A percentile compares a stretch with the other conserved stretches of the same genome.
Evolutionary conservation across 2,797 vertebrate genomes (phyloP).

Genomic region (Diglossa cyanea): DNA sequence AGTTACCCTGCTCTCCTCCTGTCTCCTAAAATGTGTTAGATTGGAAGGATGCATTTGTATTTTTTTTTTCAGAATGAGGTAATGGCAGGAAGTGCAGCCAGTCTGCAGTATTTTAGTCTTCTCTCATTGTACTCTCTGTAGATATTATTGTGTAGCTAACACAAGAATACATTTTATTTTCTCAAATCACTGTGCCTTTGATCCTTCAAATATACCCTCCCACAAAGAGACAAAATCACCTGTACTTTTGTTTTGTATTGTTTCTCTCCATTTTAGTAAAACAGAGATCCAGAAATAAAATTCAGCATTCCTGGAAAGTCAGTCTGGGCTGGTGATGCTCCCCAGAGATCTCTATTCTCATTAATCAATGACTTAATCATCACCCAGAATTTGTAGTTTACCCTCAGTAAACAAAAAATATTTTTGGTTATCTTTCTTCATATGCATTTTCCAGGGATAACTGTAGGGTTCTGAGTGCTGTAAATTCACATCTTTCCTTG

Average conservation of each 20-base stretch:
- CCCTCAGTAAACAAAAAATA: not conserved
- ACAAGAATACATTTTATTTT: not conserved
- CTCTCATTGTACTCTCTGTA: not conserved
- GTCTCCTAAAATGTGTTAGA: not conserved
- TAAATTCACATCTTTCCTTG: not conserved
- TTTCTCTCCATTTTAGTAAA: not conserved
- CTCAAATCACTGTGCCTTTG: not conserved
- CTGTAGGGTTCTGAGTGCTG: not conserved
- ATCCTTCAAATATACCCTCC: not conserved
- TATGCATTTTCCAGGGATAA: not conserved
- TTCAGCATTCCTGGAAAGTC: not conserved
- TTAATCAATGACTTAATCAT: not conserved
- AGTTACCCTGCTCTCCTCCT: not conserved
- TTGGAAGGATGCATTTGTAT: not conserved
- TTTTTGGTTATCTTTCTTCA: not conserved
- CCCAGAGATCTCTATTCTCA: not conserved
- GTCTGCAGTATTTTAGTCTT: not conserved
- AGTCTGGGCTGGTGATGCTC: not conserved
- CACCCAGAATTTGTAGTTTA: not conserved
- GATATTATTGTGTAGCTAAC: not conserved
- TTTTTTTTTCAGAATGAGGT: not conserved
- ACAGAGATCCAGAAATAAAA: not conserved
- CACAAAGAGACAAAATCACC: not conserved
- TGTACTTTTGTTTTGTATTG: not conserved
- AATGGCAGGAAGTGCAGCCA: not conserved